Base-by-base conservation (phyloP, 2,888 invertebrate species). In the Serripes groenlandicus region DNA sequence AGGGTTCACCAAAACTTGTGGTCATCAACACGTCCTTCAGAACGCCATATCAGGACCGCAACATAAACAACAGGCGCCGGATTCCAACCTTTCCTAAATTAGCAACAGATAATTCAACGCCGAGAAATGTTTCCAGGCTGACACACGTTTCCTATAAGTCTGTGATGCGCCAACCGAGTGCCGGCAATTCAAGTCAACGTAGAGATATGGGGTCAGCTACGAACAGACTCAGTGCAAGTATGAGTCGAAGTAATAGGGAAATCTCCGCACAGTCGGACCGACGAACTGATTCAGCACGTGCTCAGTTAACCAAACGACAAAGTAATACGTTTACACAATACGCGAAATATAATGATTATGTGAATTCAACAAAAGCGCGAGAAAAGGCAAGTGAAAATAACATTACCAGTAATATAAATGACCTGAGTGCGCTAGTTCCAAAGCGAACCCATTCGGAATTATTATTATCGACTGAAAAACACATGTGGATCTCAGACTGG, bases 311-410 rank as follows among this genome's bases (percentile, higher is more conserved):
- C 7, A 49, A 30, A 11, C 30, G 80, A 30, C 79, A 80, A 42
- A 75, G 69, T 54, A 75, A 70, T 58, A 86, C 86, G 21, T 86
- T 86, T 34, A 56, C 86, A 11, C 81, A 81, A 23, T 86, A 79
- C 52, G 86, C 86, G 26, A 86, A 86, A 81, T 86, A 86, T 60
- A 86, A 83, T 49, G 86, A 86, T 37, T 80, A 75, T 35, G 74
- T 79, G 21, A 81, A 86, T 32, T 79, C 85, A 32, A 83, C 81
- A 56, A 83, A 76, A 75, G 81, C 78, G 5, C 70, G 74, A n/a
- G 78, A 81, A 62, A 70, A 69, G 28, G 81, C 80, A 26, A 78
- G 78, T 74, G 75, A 78, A 68, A 80, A 75, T 42, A 73, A 49
- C 1, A 78, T 80, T 37, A 82, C 82, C 21, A 62, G 71, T 9